A percentile compares a stretch with the other conserved stretches of the same genome.
phyloP scores from a whole-genome alignment of 2,888 invertebrate species.

The Drosophila austrosaltans region DNA sequence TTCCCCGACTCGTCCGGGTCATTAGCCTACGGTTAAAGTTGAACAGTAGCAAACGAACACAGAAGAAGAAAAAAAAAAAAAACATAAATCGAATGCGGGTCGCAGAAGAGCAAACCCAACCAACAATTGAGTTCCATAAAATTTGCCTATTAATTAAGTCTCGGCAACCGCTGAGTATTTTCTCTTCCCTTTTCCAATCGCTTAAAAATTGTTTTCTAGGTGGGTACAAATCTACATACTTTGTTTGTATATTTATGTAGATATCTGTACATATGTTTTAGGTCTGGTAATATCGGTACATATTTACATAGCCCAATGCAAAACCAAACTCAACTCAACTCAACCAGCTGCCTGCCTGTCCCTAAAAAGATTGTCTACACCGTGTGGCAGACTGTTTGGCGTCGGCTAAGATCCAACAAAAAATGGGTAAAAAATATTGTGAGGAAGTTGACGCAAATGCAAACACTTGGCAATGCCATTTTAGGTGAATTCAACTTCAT shows the following conservation, averaged over 20 bases:
- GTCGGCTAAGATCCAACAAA: slow-evolving; percentile 8
- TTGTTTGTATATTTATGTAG: not conserved
- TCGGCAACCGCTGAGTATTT: slow-evolving; percentile 14
- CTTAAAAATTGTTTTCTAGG: not conserved
- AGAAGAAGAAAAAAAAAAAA: not conserved
- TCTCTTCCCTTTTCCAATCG: not conserved
- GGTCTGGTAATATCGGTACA: slow-evolving; percentile 41
- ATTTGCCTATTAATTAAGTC: slow-evolving; percentile 67
- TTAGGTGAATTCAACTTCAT: slow-evolving; percentile 32
- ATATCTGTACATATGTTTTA: slow-evolving; percentile 22
- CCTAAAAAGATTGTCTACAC: not conserved
- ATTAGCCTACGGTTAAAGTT: slow-evolving; percentile 46
- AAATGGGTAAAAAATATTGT: slow-evolving; percentile 33
- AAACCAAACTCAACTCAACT: slow-evolving; percentile 30
- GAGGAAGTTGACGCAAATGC: slow-evolving; percentile 38
- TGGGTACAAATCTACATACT: not conserved
- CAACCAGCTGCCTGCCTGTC: slow-evolving; percentile 44
- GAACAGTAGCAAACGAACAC: slow-evolving; percentile 47
- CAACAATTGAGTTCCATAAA: slow-evolving; percentile 53
- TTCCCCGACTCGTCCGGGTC: slow-evolving; percentile 40
- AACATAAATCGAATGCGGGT: slow-evolving; percentile 22
- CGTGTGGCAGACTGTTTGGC: slow-evolving; percentile 5
- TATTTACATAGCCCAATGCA: slow-evolving; percentile 65
- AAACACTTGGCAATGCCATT: slow-evolving; percentile 46
- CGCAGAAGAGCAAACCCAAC: not conserved